Evolutionary conservation across 2,888 invertebrate species (phyloP), one percentile per base, ranked within the genome.

Genomic region (Eulithis testata): DNA sequence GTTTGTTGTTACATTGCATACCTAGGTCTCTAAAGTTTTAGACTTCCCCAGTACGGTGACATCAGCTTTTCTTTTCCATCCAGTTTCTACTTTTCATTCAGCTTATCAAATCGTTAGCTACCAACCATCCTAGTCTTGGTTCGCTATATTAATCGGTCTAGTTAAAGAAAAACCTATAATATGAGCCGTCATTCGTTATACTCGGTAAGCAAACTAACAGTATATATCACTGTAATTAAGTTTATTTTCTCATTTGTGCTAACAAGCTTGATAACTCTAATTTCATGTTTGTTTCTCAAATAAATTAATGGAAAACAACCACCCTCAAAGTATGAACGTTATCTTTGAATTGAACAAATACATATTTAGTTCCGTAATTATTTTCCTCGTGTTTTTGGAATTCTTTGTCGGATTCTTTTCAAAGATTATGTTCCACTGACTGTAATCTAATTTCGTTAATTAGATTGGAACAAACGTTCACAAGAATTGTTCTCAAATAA

Each of bases 401-500:
- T 21, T 51, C n/a, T 5, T 59, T 53, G 49, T 49, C 21, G 27
- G 11, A 52, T 37, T 40, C 31, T 14, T 12, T 50, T 45, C 12
- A 60, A 49, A 53, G 12, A 49, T 53, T 2, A 49, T 47, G 47
- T 52, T 51, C 2, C 11, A n/a, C 51, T 21, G 37, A 36, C 36
- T 61, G n/a, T 50, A 58, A 55, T 12, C 31, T 11, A 49, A 49
- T 63, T 43, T 51, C 11, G 43, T 52, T 66, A 63, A 66, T 63
- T 60, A 63, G 37, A 40, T 43, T 43, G 53, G 53, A 60, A 57
- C 31, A 59, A 54, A 55, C 63, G 12, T 66, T 52, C 60, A 47
- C 36, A 55, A 45, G 44, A 57, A 63, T 53, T 56, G 66, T 66
- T 60, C 54, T n/a, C 47, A 31, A 51, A 63, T 58, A 31, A 51